A percentile compares a stretch with the other conserved stretches of the same genome.
phyloP scores from a whole-genome alignment of 2,888 invertebrate species.

The Cheilosia variabilis region DNA sequence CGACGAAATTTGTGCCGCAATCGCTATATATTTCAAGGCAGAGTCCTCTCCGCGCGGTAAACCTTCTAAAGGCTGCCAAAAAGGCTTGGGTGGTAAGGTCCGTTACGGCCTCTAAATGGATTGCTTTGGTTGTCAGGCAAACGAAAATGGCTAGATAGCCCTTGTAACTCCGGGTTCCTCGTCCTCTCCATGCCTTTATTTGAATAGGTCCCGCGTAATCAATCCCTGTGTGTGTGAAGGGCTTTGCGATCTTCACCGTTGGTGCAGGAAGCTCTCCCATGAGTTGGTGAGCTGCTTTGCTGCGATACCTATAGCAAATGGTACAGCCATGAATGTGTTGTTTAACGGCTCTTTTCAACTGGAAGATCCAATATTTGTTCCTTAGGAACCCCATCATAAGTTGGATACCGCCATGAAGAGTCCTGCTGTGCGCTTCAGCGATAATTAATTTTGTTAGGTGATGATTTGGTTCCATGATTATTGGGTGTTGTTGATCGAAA shows the following conservation, averaged over 20 bases:
- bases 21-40: slow-evolving; percentile 76
- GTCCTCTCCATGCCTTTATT: no score
- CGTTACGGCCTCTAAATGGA: slow-evolving; percentile 60
- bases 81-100: slow-evolving; percentile 51
- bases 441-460: background rate
- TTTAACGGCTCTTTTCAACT: no score
- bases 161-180: no score
- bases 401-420: background rate
- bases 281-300: background rate
- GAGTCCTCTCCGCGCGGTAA: slow-evolving; percentile 76
- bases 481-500: background rate
- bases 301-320: background rate
- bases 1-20: slow-evolving; percentile 78
- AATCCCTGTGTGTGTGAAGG: no score
- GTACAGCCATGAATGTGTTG: background rate
- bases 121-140: slow-evolving; percentile 57
- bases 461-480: background rate
- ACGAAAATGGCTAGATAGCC: slow-evolving; percentile 51
- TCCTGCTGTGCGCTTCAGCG: background rate
- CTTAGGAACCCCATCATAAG: background rate
- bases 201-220: no score
- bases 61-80: slow-evolving; percentile 76
- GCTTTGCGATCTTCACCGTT: no score
- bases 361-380: no score
- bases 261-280: background rate